phyloP scores from a whole-genome alignment of 2,888 invertebrate genomes.

The Drosophila gaucha region DNA sequence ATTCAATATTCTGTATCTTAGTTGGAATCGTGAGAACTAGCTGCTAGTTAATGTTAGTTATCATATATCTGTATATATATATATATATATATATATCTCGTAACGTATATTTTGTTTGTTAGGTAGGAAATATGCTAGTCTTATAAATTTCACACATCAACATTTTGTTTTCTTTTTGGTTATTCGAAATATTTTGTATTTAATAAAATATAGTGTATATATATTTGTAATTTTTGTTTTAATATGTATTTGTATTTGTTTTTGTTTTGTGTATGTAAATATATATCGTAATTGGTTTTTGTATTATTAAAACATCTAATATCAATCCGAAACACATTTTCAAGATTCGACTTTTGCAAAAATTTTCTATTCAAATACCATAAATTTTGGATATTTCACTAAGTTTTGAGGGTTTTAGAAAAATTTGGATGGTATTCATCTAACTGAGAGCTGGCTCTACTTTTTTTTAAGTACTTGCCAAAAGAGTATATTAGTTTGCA shows the following conservation, averaged over 20 bases:
- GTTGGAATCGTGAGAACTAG: slow-evolving; percentile 57
- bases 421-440: no score
- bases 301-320: slow-evolving; percentile 61
- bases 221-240: slow-evolving; percentile 27
- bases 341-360: slow-evolving; percentile 36
- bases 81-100: slow-evolving; percentile 37
- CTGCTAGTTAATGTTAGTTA: slow-evolving; percentile 54
- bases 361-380: slow-evolving; percentile 26
- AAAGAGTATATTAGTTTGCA: no score
- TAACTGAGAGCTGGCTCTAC: no score
- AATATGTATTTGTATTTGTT: slow-evolving; percentile 56
- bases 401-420: background rate
- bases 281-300: slow-evolving; percentile 45
- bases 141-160: slow-evolving; percentile 84
- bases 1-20: slow-evolving; percentile 58
- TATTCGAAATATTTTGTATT: slow-evolving; percentile 63
- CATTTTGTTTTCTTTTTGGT: slow-evolving; percentile 55
- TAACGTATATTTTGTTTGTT: slow-evolving; percentile 59
- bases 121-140: slow-evolving; percentile 83
- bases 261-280: slow-evolving; percentile 41
- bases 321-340: slow-evolving; percentile 66
- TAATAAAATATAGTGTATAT: slow-evolving; percentile 66
- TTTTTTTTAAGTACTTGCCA: no score
- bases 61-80: slow-evolving; percentile 31
- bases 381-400: background rate